These are phyloP conservation scores for Sebastolobus alascanus DNA, from an alignment of 2,797 vertebrate genomes.

Conservation along the genomic window DNA sequence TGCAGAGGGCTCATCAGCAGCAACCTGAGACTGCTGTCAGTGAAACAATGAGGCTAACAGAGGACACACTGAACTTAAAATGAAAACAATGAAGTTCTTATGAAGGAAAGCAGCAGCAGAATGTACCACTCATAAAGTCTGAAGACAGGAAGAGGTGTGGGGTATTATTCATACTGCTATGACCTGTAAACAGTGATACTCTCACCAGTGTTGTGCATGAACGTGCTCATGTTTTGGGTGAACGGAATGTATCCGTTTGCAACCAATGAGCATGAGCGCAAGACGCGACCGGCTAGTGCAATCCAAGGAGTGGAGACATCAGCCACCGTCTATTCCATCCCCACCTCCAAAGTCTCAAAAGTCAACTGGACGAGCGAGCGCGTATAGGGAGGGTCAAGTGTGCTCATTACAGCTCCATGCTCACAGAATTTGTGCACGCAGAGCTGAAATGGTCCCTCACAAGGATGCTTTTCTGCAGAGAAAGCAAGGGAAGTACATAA, in stretches of 20 bases:
- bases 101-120: neutral
- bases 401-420: accelerated
- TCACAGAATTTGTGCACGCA: too few species aligned
- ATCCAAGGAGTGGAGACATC: too few species aligned
- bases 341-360: too few species aligned
- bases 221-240: too few species aligned
- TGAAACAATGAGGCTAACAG: constrained; percentile 7
- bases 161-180: neutral
- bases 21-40: constrained; percentile 35
- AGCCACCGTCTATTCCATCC: too few species aligned
- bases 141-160: neutral
- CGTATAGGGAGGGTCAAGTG: too few species aligned
- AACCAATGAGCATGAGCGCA: too few species aligned
- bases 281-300: too few species aligned
- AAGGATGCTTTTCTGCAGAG: too few species aligned
- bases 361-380: accelerated
- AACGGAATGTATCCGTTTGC: too few species aligned
- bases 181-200: neutral
- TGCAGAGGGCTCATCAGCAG: constrained; percentile 14
- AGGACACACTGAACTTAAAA: neutral
- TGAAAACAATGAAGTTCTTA: neutral
- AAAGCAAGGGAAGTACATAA: too few species aligned
- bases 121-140: neutral
- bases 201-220: neutral
- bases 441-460: too few species aligned